Conservation (phyloP, 2,888 invertebrate genomes). For the Craniophora ligustri region DNA sequence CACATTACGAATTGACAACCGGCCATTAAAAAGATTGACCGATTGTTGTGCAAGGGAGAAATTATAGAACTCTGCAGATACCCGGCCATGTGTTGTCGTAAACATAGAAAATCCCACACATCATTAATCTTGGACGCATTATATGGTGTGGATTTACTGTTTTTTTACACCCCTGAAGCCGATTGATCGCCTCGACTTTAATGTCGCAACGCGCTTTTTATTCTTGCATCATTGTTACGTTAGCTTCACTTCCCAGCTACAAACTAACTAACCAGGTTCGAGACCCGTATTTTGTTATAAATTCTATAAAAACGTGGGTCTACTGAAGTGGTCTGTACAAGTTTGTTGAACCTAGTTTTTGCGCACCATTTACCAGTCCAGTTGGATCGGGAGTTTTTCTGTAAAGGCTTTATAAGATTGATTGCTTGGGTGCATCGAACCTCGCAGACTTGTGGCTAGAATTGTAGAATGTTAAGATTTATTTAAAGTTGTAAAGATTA, state of each 20-base stretch:
- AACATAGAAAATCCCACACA: conserved; percentile 39
- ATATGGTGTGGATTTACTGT: conserved; percentile 42
- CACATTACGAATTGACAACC: no score
- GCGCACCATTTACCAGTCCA: conserved; percentile 69
- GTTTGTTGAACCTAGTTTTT: conserved; percentile 82
- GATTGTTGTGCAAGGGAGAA: conserved; percentile 10
- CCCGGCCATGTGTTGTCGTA: conserved; percentile 32
- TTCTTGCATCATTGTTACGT: conserved; percentile 61
- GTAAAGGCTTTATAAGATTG: conserved; percentile 60
- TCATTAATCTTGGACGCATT: conserved; percentile 34
- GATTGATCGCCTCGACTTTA: conserved; percentile 43
- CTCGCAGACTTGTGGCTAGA: conserved; percentile 13
- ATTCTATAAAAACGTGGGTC: conserved; percentile 2
- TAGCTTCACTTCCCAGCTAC: conserved; percentile 39
- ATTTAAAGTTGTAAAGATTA: no score
- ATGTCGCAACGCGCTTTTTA: conserved; percentile 43
- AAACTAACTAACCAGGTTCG: conserved; percentile 39
- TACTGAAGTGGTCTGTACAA: conserved; percentile 43
- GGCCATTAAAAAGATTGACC: neutral
- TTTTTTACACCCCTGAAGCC: conserved; percentile 47
- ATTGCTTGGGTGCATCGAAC: conserved; percentile 66
- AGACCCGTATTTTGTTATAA: conserved; percentile 3
- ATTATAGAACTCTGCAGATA: conserved; percentile 7
- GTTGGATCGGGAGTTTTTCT: conserved; percentile 62
- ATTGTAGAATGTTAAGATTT: conserved; percentile 5